These are phyloP conservation scores for Choristoneura rosaceana DNA, from an alignment of 2,888 invertebrate species.

Conservation along the genomic window DNA sequence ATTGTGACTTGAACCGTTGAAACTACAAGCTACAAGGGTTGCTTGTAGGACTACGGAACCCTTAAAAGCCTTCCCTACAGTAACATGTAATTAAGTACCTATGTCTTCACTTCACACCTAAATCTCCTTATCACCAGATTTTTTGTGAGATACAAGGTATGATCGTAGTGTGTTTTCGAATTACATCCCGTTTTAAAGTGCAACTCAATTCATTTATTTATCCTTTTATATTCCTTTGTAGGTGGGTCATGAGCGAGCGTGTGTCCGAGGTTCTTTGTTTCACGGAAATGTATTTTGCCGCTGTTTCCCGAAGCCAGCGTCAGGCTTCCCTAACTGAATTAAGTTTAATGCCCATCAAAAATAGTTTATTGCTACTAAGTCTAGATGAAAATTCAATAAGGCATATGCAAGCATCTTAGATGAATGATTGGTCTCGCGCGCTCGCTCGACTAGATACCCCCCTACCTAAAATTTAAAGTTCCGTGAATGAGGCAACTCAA, in stretches of 20 bases:
- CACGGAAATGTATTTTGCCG: constrained; percentile 49
- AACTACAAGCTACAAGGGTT: too few species aligned
- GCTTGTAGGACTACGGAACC: too few species aligned
- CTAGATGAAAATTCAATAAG: background rate
- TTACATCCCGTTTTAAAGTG: constrained; percentile 47
- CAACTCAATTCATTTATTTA: constrained; percentile 51
- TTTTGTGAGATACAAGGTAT: background rate
- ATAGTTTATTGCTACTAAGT: constrained; percentile 3
- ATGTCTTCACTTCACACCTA: background rate
- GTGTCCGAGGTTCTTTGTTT: constrained; percentile 52
- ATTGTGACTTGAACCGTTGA: too few species aligned
- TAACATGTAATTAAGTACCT: too few species aligned
- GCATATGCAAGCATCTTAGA: too few species aligned
- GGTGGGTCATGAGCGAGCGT: constrained; percentile 27
- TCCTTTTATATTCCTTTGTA: constrained; percentile 46
- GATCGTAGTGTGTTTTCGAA: constrained; percentile 1
- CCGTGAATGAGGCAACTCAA: too few species aligned
- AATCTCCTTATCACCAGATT: background rate
- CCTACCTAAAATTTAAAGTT: too few species aligned
- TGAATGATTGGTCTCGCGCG: too few species aligned
- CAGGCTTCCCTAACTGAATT: constrained; percentile 9
- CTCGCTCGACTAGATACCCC: too few species aligned
- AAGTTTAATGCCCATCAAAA: constrained; percentile 6
- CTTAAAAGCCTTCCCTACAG: too few species aligned
- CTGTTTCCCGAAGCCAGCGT: constrained; percentile 1